Base-by-base conservation (phyloP, 2,888 invertebrate species). In the Isoperla grammatica region DNA sequence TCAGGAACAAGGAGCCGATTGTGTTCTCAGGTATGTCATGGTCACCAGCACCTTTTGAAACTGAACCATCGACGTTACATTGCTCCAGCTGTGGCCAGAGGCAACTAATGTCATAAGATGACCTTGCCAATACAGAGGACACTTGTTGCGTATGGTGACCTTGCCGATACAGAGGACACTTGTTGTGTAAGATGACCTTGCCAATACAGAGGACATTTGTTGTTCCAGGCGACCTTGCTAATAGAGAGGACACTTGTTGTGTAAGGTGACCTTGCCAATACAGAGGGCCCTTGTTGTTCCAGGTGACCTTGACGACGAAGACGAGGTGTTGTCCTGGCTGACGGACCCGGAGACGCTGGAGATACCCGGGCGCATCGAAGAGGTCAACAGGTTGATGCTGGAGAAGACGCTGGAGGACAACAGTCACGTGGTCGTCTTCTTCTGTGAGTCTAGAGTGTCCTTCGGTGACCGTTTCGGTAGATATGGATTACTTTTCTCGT, bases 291-390 rank as follows among this genome's bases (percentile, higher is more conserved):
- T n/a, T n/a, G n/a, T n/a, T 29, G 19, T 66, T 65, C 62, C 71
- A 79, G 90, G 94, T 56, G 91, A 94, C 72, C 81, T 95, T 64
- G 87, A 89, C 69, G 93, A 95, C 71, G 94, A 94, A 75, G 93
- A 94, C 70, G 91, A 92, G 73, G 93, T 95, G 0, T 74, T 95
- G 22, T 85, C 90, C 1, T 95, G 95, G 95, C 77, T 95, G 43
- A 93, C 93, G 1, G 92, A 93, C 70, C 93, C 94, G 71, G 84
- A 93, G 65, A 93, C 92, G 4, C 76, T 94, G 9, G 91, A 94
- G 75, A 90, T 93, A 69, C 93, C 93, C 6, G 95, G 95, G 61
- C 87, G 89, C 73, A 95, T 95, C 68, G 95, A 95, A 73, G 94
- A 95, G 76, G 92, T 95, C 39, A 95, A 95, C 71, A 80, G 84